These are phyloP conservation scores for Aspidoscelis tigris DNA, from an alignment of 2,113 vertebrate genomes.

Conservation along the genomic window DNA sequence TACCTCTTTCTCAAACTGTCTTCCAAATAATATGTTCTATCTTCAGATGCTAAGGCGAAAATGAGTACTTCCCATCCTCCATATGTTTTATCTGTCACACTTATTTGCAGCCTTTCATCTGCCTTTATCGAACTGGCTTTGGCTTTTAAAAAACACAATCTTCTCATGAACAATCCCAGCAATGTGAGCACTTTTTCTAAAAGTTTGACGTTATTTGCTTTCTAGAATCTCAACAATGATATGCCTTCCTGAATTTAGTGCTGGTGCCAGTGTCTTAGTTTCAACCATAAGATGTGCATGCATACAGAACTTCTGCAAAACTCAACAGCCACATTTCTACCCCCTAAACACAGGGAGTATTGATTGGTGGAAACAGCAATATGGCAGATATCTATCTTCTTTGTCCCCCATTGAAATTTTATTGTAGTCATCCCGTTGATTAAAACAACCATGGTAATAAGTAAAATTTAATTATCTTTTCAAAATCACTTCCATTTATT, in stretches of 20 bases:
- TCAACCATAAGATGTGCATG: conserved; percentile 19
- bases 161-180: no score
- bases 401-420: not conserved
- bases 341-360: not conserved
- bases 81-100: no score
- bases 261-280: not conserved
- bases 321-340: not conserved
- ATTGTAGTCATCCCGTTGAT: not conserved
- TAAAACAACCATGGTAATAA: not conserved
- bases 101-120: no score
- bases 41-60: no score
- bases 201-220: not conserved
- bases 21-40: no score
- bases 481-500: conserved; percentile 16
- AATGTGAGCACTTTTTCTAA: not conserved
- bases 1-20: no score
- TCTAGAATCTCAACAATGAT: conserved; percentile 20
- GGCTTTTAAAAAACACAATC: no score
- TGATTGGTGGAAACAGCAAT: conserved; percentile 26
- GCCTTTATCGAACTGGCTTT: no score
- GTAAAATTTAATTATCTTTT: conserved; percentile 22
- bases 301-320: not conserved
- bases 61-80: no score
- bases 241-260: not conserved
- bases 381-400: conserved; percentile 29